These are phyloP conservation scores for Tanypteryx hageni DNA, from an alignment of 2,888 invertebrate genomes.

Conservation along the genomic window DNA sequence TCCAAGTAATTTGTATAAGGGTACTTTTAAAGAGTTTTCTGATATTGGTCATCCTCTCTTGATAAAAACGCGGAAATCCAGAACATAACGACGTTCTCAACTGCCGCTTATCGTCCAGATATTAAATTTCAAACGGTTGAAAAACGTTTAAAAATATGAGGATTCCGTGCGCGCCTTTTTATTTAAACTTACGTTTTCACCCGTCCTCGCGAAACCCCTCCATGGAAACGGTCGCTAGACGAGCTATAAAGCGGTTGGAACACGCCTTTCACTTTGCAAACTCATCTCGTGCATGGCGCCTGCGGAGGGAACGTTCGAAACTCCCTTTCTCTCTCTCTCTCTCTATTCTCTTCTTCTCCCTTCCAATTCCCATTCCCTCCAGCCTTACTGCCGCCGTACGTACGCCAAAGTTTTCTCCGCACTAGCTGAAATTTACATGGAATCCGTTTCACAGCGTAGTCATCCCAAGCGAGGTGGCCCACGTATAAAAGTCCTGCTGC, in stretches of 20 bases:
- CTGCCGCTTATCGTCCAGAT: too few species aligned
- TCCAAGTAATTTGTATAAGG: too few species aligned
- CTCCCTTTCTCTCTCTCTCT: too few species aligned
- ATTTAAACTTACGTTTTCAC: neutral
- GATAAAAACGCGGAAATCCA: too few species aligned
- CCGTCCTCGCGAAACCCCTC: too few species aligned
- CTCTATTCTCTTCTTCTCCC: too few species aligned
- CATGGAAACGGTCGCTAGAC: neutral
- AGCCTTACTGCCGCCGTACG: neutral
- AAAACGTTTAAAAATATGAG: neutral
- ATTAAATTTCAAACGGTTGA: too few species aligned
- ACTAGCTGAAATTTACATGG: slow-evolving; percentile 1
- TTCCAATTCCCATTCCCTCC: neutral
- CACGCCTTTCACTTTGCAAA: neutral
- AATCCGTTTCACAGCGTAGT: neutral
- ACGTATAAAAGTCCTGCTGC: neutral
- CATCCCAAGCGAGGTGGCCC: neutral
- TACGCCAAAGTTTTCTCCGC: neutral
- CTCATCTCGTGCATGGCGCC: slow-evolving; percentile 3
- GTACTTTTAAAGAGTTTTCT: too few species aligned
- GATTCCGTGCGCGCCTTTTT: neutral
- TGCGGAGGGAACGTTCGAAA: too few species aligned
- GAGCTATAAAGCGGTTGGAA: neutral
- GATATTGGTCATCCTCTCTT: too few species aligned
- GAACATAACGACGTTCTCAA: too few species aligned